Conservation (phyloP, 1,140 invertebrate species). For the Chironomus striatipennis region DNA sequence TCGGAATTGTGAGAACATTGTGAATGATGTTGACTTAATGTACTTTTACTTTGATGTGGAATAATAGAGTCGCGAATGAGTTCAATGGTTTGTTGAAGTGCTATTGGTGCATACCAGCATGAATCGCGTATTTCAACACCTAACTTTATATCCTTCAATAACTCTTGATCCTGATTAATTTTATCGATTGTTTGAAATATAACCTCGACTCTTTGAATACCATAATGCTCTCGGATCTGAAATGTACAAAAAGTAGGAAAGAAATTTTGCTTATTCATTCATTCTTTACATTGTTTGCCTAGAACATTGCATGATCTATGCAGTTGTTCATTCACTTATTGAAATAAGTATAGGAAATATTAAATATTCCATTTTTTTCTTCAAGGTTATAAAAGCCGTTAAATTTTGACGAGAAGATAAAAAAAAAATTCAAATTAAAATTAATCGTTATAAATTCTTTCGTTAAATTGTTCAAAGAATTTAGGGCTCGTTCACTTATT, state of each 20-base stretch:
- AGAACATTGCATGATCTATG: too few species aligned
- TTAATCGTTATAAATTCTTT: too few species aligned
- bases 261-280: neutral
- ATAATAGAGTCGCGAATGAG: constrained; percentile 62
- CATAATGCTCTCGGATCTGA: constrained; percentile 61
- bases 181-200: constrained; percentile 48
- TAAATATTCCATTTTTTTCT: too few species aligned
- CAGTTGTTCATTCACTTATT: too few species aligned
- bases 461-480: too few species aligned
- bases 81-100: constrained; percentile 68
- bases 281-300: neutral
- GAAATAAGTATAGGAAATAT: too few species aligned
- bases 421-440: too few species aligned
- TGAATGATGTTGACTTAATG: constrained; percentile 26
- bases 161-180: constrained; percentile 43
- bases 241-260: neutral
- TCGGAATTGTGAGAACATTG: constrained; percentile 3
- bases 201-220: constrained; percentile 68
- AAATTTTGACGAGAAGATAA: too few species aligned
- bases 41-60: constrained; percentile 31
- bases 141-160: constrained; percentile 50
- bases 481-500: too few species aligned
- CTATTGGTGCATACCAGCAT: constrained; percentile 71
- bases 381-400: too few species aligned
- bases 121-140: constrained; percentile 72